Percentiles rank a stretch among this genome's conserved stretches.
Conservation (phyloP, 2,113 vertebrate species). For the Nesospiza acunhae region DNA sequence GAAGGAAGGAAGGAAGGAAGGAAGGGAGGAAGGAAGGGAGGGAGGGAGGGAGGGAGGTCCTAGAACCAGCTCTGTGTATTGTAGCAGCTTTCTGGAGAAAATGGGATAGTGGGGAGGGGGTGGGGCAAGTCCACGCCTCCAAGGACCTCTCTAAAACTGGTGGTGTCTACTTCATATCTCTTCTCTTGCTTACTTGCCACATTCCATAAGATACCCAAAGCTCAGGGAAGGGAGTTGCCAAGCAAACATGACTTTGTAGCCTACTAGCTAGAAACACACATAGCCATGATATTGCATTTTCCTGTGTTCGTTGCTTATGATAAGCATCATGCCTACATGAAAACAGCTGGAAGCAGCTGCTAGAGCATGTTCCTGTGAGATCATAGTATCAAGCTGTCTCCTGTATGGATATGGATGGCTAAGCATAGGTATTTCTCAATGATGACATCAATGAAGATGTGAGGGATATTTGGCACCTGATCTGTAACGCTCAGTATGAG, state of each 20-base stretch:
- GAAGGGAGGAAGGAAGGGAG: neutral
- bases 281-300: neutral
- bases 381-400: neutral
- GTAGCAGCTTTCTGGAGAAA: neutral
- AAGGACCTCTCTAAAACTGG: neutral
- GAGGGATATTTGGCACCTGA: neutral
- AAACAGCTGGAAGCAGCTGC: neutral
- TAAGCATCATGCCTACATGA: neutral
- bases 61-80: rapidly evolving
- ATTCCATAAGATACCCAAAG: neutral
- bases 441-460: neutral
- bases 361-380: neutral
- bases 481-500: neutral
- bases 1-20: too few species aligned
- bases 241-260: neutral
- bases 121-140: rapidly evolving
- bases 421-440: neutral
- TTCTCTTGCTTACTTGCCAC: neutral
- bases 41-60: neutral
- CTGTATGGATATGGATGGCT: neutral
- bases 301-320: neutral
- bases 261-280: neutral
- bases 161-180: neutral
- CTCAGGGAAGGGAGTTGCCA: neutral
- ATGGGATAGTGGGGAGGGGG: rapidly evolving